phyloP scores from a whole-genome alignment of 2,888 invertebrate genomes.

The Chirona hameri region DNA sequence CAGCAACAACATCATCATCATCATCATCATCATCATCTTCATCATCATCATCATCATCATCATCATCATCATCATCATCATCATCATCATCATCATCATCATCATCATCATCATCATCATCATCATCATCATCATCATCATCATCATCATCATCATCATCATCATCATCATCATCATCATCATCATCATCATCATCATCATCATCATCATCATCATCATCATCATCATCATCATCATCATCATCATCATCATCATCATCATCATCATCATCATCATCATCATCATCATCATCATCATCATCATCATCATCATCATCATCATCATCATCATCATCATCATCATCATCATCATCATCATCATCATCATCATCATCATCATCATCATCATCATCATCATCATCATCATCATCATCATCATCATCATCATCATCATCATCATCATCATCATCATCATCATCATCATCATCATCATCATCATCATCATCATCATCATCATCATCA shows the following conservation, averaged over 20 bases:
- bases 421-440: conserved; percentile 13
- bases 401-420: background rate
- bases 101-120: conserved; percentile 22
- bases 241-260: conserved; percentile 22
- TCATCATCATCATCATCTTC: conserved; percentile 9
- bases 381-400: background rate
- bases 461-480: too few relatives aligned
- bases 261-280: conserved; percentile 22
- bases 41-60: conserved; percentile 22
- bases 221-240: conserved; percentile 22
- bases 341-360: conserved; percentile 9
- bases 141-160: conserved; percentile 22
- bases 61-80: conserved; percentile 22
- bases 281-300: conserved; percentile 22
- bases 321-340: conserved; percentile 9
- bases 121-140: conserved; percentile 22
- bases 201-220: too few relatives aligned
- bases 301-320: conserved; percentile 22
- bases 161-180: too few relatives aligned
- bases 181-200: too few relatives aligned
- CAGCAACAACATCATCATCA: too few relatives aligned
- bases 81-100: conserved; percentile 22
- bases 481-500: too few relatives aligned
- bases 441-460: too few relatives aligned
- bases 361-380: background rate